Evolutionary conservation across 2,113 vertebrate genomes (phyloP), one percentile per base, ranked within the genome.

Genomic region (Azemiops feae): DNA sequence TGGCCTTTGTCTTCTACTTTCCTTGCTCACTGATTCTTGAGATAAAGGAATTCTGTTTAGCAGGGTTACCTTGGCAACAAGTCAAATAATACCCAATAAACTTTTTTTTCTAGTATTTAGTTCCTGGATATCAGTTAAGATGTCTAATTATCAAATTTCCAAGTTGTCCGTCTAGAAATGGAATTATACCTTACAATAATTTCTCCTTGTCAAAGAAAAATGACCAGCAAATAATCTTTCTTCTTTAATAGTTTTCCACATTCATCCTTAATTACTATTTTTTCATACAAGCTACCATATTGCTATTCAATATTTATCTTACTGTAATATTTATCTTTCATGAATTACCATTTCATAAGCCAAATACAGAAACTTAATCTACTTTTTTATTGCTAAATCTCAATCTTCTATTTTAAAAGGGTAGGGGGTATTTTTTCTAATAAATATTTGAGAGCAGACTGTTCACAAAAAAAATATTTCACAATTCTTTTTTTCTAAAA

Each of bases 11-110:
- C 45, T 69, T 94, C 64, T 30, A 3, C 53, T 91, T 43, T 92
- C 52, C 64, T 93, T 93, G 69, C 53, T 96, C 94, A 91, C 92
- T 93, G 0, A 20, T 95, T 96, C 93, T 96, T 89, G 85, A 95
- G 95, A 96, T 96, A 96, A 96, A 95, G 96, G 92, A 89, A 95
- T 96, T 95, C 94, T 96, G 92, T 96, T 97, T 94, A 93, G 94
- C 93, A 89, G 94, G 90, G 95, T 96, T 94, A 94, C 96, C 94
- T 95, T 96, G 94, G 95, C 95, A 96, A 96, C 94, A 94, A 94
- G 94, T 64, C 90, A 94, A 94, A 97, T 94, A 93, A 94, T 57
- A 95, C 95, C 94, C 95, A 95, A 87, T 94, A 54, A 94, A 93
- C 89, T 90, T 58, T 94, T 95, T 93, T 96, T 96, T 96, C 94